These are phyloP conservation scores for Elegia similella DNA, from an alignment of 2,888 invertebrate genomes.

Conservation along the genomic window DNA sequence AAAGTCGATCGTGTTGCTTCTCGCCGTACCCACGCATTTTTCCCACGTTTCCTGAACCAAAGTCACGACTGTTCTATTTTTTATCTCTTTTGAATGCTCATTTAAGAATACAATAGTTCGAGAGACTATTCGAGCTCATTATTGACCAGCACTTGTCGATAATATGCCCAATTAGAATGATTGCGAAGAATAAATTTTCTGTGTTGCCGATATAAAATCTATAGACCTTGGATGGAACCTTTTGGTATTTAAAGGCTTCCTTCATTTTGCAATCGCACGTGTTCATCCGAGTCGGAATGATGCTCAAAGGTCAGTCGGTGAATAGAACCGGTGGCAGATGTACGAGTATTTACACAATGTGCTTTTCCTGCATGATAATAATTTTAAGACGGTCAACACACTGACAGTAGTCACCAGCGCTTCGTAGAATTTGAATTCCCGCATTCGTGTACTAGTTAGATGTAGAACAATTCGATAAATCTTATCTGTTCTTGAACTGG, in stretches of 20 bases:
- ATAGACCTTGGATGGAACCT: slow-evolving; percentile 34
- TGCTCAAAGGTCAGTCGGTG: slow-evolving; percentile 62
- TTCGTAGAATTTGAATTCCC: not conserved
- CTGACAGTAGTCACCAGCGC: slow-evolving; percentile 11
- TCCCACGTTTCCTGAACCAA: slow-evolving; percentile 57
- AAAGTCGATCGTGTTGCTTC: slow-evolving; percentile 51
- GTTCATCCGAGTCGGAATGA: slow-evolving; percentile 38
- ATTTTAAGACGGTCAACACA: slow-evolving; percentile 17
- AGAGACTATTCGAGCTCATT: slow-evolving; percentile 8
- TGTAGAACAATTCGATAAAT: not conserved
- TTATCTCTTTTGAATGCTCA: slow-evolving; percentile 2
- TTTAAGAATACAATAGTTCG: slow-evolving; percentile 16
- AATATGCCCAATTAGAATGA: slow-evolving; percentile 4
- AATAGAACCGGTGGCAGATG: slow-evolving; percentile 69
- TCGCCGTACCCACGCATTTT: slow-evolving; percentile 46
- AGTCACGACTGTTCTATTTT: slow-evolving; percentile 40
- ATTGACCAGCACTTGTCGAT: slow-evolving; percentile 1
- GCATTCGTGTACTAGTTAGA: not conserved
- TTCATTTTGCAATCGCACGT: slow-evolving; percentile 56
- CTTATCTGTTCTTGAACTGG: not conserved
- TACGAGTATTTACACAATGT: slow-evolving; percentile 51
- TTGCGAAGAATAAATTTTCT: slow-evolving; percentile 14
- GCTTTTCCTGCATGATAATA: slow-evolving; percentile 1
- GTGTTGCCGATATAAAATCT: slow-evolving; percentile 37
- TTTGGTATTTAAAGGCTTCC: slow-evolving; percentile 40